Percentiles rank a stretch among this genome's conserved stretches.
These are phyloP conservation scores for Peromyscus leucopus DNA, from an alignment of 2,113 vertebrate genomes.

Conservation along the genomic window DNA sequence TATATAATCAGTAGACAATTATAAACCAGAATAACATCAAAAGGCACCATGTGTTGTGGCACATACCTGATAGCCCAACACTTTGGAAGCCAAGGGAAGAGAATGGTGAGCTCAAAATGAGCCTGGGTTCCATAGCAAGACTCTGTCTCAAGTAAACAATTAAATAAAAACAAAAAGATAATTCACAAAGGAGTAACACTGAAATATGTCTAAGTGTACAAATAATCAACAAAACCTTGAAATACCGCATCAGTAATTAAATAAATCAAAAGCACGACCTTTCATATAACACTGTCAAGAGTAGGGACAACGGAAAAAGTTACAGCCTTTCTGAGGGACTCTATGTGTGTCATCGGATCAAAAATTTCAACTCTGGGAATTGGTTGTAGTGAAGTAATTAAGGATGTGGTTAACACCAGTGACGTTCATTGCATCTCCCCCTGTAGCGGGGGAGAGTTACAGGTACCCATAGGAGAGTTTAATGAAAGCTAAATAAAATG, in stretches of 20 bases:
- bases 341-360: background rate
- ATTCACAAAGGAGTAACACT: constrained; percentile 22
- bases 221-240: constrained; percentile 28
- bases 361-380: background rate
- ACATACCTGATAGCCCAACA: no score
- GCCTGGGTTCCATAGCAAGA: no score
- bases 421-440: background rate
- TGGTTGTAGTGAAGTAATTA: constrained; percentile 24
- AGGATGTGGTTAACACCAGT: background rate
- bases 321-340: background rate
- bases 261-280: background rate
- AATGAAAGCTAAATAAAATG: background rate
- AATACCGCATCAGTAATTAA: background rate
- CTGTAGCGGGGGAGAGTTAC: background rate
- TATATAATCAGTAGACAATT: background rate
- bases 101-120: background rate
- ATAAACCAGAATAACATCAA: constrained; percentile 3
- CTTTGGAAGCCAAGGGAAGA: background rate
- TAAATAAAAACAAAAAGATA: background rate
- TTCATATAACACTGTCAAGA: background rate
- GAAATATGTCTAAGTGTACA: background rate
- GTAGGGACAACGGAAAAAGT: background rate
- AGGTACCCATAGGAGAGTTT: background rate
- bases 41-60: background rate
- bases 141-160: background rate